phyloP scores from a whole-genome alignment of 2,113 vertebrate species.

The Podarcis muralis region DNA sequence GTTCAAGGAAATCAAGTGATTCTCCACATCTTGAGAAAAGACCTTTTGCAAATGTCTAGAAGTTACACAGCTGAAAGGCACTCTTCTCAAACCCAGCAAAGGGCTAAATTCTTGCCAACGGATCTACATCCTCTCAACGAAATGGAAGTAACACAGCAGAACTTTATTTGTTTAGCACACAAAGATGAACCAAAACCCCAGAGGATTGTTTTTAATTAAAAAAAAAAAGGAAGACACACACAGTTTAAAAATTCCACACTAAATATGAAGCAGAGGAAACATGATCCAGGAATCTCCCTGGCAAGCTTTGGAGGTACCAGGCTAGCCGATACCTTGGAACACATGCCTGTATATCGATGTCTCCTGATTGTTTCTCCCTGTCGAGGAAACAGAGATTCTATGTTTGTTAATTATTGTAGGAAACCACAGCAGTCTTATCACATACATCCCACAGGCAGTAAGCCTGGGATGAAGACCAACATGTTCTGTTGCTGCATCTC shows the following conservation, averaged over 20 bases:
- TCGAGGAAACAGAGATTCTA: background rate
- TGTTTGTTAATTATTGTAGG: background rate
- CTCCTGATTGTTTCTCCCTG: background rate
- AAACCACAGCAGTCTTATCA: background rate
- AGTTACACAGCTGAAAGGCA: background rate
- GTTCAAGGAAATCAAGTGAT: background rate
- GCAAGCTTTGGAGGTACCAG: background rate
- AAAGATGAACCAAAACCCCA: slow-evolving; percentile 1
- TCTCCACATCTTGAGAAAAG: background rate
- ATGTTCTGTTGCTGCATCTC: background rate
- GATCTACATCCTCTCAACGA: background rate
- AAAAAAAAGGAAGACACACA: background rate
- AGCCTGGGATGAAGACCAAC: background rate
- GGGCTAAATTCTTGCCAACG: background rate
- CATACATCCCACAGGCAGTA: background rate
- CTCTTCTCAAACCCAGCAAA: background rate
- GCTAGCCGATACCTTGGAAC: background rate
- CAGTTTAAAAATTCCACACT: background rate
- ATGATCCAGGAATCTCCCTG: background rate
- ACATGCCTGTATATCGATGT: background rate
- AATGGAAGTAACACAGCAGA: background rate
- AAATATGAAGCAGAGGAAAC: background rate
- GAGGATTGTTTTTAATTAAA: slow-evolving; percentile 28
- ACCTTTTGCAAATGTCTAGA: background rate
- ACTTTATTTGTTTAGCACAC: slow-evolving; percentile 20